A percentile compares a stretch with the other conserved stretches of the same genome.
Evolutionary conservation across 2,113 vertebrate genomes (phyloP).

Genomic region (Thamnophis sirtalis): DNA sequence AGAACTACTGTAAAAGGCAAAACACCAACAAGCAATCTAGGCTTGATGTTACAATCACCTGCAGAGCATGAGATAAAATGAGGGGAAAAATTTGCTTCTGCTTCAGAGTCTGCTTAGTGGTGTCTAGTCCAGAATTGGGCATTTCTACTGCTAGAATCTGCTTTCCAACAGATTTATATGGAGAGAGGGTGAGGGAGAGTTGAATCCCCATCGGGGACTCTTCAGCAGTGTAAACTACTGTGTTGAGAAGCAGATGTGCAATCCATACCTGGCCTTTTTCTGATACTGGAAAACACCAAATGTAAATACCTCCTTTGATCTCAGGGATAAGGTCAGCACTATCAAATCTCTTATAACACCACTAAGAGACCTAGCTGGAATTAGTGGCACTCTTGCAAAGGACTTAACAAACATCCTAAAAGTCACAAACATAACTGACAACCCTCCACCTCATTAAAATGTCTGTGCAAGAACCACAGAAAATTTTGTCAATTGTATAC

Average conservation of each 20-base stretch:
- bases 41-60: conserved; percentile 9
- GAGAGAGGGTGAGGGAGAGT: background rate
- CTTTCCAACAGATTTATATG: background rate
- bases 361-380: background rate
- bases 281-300: background rate
- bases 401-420: conserved; percentile 13
- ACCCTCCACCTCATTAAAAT: background rate
- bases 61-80: background rate
- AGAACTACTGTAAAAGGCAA: conserved; percentile 76
- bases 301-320: background rate
- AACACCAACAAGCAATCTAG: conserved; percentile 48
- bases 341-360: background rate
- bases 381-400: background rate
- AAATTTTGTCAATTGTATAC: background rate
- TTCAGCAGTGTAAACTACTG: background rate
- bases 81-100: background rate
- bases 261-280: background rate
- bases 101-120: background rate
- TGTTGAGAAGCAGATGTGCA: background rate
- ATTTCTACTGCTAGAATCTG: background rate
- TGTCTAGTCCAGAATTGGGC: background rate
- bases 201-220: background rate
- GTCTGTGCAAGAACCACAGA: background rate
- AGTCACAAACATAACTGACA: conserved; percentile 6
- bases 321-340: background rate